These are phyloP conservation scores for Zaprionus bogoriensis DNA, from an alignment of 2,888 invertebrate species.

Conservation along the genomic window DNA sequence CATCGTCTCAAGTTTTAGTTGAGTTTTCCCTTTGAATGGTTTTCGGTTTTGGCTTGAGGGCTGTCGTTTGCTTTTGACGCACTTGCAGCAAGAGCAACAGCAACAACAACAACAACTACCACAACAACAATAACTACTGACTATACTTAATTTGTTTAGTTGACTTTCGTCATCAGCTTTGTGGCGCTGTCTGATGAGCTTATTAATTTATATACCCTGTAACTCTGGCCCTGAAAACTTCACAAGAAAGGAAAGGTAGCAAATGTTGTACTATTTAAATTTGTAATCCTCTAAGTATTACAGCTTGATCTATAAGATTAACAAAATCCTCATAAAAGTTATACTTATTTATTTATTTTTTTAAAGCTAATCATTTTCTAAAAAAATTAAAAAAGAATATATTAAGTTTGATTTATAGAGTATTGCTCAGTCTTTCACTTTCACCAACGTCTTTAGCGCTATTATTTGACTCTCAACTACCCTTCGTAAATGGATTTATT, in stretches of 20 bases:
- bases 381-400: too few species aligned
- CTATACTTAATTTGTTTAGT: slow-evolving; percentile 52
- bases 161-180: slow-evolving; percentile 58
- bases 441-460: slow-evolving; percentile 37
- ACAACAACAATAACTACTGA: slow-evolving; percentile 20
- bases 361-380: too few species aligned
- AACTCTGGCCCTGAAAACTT: not conserved
- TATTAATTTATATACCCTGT: slow-evolving; percentile 44
- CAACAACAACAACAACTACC: not conserved
- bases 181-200: slow-evolving; percentile 23
- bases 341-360: too few species aligned
- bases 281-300: too few species aligned
- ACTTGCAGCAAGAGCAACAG: slow-evolving; percentile 28
- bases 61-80: slow-evolving; percentile 39
- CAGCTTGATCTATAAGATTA: too few species aligned
- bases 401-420: too few species aligned
- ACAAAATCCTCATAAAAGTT: too few species aligned
- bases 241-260: not conserved
- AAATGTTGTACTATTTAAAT: too few species aligned
- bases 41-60: slow-evolving; percentile 27
- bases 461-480: slow-evolving; percentile 62
- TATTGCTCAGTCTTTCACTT: slow-evolving; percentile 10
- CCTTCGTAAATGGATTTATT: slow-evolving; percentile 58
- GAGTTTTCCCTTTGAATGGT: slow-evolving; percentile 48
- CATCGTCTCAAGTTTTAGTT: slow-evolving; percentile 52